Conservation (phyloP, 1,140 invertebrate genomes). For the Penaeus japonicus region DNA sequence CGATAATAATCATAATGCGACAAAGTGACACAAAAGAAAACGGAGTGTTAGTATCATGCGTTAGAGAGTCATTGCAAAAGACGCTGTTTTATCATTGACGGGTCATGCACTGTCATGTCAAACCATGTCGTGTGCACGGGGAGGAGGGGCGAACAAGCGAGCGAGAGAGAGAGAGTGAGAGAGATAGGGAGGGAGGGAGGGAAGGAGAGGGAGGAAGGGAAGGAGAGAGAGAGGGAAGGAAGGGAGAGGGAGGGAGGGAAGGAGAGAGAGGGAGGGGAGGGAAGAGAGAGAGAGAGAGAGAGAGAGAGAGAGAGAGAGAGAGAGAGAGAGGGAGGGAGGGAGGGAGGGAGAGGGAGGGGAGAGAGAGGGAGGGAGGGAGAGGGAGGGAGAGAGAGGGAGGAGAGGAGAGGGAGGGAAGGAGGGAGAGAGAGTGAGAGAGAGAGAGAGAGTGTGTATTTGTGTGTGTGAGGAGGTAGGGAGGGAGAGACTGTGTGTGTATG, state of each 20-base stretch:
- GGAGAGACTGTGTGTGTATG: background rate
- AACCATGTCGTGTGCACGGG: too few relatives aligned
- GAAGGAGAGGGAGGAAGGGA: too few relatives aligned
- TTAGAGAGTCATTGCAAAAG: too few relatives aligned
- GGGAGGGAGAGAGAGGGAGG: background rate
- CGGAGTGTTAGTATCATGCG: too few relatives aligned
- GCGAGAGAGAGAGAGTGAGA: background rate
- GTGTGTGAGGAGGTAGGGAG: background rate
- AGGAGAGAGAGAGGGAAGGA: too few relatives aligned
- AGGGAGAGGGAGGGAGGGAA: background rate
- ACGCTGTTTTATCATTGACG: too few relatives aligned
- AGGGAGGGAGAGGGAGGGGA: background rate
- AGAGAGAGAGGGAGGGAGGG: background rate
- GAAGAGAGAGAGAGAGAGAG: background rate
- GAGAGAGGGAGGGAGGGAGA: too few relatives aligned
- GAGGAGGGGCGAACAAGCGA: background rate
- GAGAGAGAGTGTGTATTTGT: background rate
- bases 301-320: background rate
- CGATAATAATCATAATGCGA: too few relatives aligned
- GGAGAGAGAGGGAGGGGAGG: background rate
- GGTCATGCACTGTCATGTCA: too few relatives aligned
- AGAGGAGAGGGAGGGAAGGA: background rate
- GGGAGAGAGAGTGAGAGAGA: background rate
- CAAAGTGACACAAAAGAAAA: too few relatives aligned
- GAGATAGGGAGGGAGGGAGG: background rate